A percentile compares a stretch with the other conserved stretches of the same genome.
phyloP scores from a whole-genome alignment of 1,140 invertebrate genomes.

The Brachionus paranguensis region DNA sequence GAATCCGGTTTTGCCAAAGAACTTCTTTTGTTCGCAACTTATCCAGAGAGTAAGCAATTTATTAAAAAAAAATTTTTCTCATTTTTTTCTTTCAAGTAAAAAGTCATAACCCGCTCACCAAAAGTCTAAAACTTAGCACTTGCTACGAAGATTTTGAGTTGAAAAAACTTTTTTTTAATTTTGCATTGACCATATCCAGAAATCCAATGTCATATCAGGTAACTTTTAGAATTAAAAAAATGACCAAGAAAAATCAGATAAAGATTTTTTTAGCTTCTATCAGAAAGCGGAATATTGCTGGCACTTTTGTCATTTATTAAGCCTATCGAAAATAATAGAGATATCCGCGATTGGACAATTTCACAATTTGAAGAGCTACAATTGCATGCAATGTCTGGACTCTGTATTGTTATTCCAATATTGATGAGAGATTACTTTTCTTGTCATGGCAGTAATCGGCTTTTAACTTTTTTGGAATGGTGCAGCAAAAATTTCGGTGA shows the following conservation, averaged over 20 bases:
- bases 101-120: slow-evolving; percentile 52
- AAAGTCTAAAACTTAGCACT: slow-evolving; percentile 51
- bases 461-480: slow-evolving; percentile 55
- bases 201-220: slow-evolving; percentile 49
- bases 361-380: slow-evolving; percentile 56
- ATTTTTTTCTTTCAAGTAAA: slow-evolving; percentile 47
- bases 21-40: slow-evolving; percentile 53
- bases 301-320: slow-evolving; percentile 53
- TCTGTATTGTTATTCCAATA: slow-evolving; percentile 50
- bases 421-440: slow-evolving; percentile 55
- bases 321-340: slow-evolving; percentile 41
- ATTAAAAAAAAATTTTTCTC: background rate
- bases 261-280: slow-evolving; percentile 46
- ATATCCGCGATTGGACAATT: slow-evolving; percentile 49
- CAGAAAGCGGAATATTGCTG: slow-evolving; percentile 52
- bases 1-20: slow-evolving; percentile 55
- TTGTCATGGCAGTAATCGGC: slow-evolving; percentile 52
- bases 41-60: slow-evolving; percentile 51
- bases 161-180: slow-evolving; percentile 54
- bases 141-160: slow-evolving; percentile 57
- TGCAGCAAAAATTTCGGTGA: slow-evolving; percentile 46
- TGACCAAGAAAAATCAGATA: background rate
- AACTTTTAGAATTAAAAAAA: background rate
- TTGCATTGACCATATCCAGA: slow-evolving; percentile 50
- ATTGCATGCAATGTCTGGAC: slow-evolving; percentile 50